Percentiles rank a stretch among this genome's conserved stretches.
phyloP scores from a whole-genome alignment of 2,113 vertebrate genomes.

The Lepus americanus region DNA sequence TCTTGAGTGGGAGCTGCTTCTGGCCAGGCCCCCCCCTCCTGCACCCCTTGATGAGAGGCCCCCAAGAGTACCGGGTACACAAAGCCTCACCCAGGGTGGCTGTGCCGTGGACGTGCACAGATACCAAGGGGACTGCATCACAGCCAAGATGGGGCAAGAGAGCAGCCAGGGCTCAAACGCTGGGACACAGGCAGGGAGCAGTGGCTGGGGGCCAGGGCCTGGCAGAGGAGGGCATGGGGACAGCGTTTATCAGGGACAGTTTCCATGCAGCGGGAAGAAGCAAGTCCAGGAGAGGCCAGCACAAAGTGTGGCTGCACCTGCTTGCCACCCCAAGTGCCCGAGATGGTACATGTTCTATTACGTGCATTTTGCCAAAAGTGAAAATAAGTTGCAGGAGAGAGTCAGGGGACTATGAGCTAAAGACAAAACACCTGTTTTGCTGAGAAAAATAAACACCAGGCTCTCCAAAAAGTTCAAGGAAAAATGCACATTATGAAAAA shows the following conservation, averaged over 20 bases:
- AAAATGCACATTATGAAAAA: too few species aligned
- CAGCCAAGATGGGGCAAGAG: neutral
- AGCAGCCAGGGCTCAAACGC: neutral
- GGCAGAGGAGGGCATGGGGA: neutral
- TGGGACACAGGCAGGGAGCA: neutral
- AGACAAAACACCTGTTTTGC: neutral
- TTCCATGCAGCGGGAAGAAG: neutral
- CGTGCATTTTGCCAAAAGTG: neutral
- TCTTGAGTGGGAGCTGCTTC: neutral
- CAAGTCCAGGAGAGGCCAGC: neutral
- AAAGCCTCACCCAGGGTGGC: neutral
- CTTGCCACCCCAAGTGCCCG: too few species aligned
- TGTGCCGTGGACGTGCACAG: neutral
- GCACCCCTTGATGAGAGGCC: neutral
- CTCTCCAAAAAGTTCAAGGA: too few species aligned
- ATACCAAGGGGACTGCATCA: neutral
- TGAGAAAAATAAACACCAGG: neutral
- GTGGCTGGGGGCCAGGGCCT: too few species aligned
- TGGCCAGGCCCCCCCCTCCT: neutral
- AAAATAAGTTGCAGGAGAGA: neutral
- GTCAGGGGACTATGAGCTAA: neutral
- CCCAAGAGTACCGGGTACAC: fast-evolving
- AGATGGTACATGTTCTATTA: neutral
- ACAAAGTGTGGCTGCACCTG: fast-evolving
- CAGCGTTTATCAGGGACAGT: neutral